Conservation (phyloP, 2,797 vertebrate species). For the Podarcis siculus region DNA sequence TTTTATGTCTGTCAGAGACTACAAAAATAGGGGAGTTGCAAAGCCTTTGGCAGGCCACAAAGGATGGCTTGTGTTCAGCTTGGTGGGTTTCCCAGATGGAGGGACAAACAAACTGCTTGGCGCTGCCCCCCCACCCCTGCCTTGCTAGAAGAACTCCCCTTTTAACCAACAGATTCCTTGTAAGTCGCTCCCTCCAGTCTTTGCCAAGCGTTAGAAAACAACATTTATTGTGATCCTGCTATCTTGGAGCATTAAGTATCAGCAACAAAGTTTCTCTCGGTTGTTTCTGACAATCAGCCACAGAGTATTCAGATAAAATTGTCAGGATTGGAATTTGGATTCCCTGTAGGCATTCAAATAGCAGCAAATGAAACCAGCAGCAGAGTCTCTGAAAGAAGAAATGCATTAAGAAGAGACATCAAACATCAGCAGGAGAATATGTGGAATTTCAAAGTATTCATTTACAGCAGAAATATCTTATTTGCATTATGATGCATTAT, state of each 20-base stretch:
- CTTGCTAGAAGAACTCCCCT: no score
- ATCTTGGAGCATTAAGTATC: not conserved
- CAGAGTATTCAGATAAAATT: slow-evolving; percentile 12
- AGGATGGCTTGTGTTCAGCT: not conserved
- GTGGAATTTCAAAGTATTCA: not conserved
- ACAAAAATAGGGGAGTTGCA: not conserved
- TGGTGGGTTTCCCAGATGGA: not conserved
- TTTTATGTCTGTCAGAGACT: not conserved
- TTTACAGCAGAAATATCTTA: not conserved
- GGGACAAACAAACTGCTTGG: not conserved
- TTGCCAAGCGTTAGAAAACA: no score
- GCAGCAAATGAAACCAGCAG: not conserved
- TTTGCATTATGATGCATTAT: slow-evolving; percentile 29
- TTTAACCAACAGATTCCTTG: not conserved
- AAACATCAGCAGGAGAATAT: not conserved
- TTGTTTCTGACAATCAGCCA: not conserved
- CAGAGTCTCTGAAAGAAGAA: not conserved
- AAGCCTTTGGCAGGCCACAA: not conserved
- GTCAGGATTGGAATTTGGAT: not conserved
- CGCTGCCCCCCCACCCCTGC: not conserved
- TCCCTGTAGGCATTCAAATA: not conserved
- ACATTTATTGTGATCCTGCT: not conserved
- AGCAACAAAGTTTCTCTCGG: not conserved
- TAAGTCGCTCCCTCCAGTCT: not conserved
- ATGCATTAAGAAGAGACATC: not conserved